A percentile compares a stretch with the other conserved stretches of the same genome.
Conservation (phyloP, 2,888 invertebrate species). For the Leptinotarsa tumamoca region DNA sequence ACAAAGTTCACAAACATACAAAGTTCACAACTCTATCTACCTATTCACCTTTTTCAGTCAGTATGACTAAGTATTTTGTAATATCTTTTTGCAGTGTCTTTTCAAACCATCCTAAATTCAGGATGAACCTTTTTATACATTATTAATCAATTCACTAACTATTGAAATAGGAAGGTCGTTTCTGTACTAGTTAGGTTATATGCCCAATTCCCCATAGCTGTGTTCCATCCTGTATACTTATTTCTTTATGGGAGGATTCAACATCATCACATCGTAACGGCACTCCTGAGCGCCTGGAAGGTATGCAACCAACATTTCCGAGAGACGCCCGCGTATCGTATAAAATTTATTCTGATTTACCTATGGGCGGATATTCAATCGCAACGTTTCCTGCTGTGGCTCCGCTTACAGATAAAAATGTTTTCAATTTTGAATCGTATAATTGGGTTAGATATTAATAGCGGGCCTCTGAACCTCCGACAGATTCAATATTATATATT, state of each 20-base stretch:
- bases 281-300: constrained; percentile 19
- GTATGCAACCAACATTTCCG: constrained; percentile 32
- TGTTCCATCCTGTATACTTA: not conserved
- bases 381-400: constrained; percentile 30
- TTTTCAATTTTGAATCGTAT: constrained; percentile 36
- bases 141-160: too few relatives aligned
- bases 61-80: too few relatives aligned
- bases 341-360: constrained; percentile 9
- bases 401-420: constrained; percentile 35
- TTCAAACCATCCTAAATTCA: too few relatives aligned
- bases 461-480: constrained; percentile 32
- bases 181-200: too few relatives aligned
- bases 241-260: not conserved
- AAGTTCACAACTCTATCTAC: too few relatives aligned
- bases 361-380: constrained; percentile 29
- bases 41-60: too few relatives aligned
- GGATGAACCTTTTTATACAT: too few relatives aligned
- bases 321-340: constrained; percentile 15
- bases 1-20: too few relatives aligned
- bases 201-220: too few relatives aligned
- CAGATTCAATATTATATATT: constrained; percentile 6
- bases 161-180: too few relatives aligned
- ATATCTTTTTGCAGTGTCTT: too few relatives aligned
- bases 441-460: constrained; percentile 48
- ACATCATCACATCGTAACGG: not conserved